These are phyloP conservation scores for Halichoerus grypus DNA, from an alignment of 2,113 vertebrate species.

Conservation along the genomic window DNA sequence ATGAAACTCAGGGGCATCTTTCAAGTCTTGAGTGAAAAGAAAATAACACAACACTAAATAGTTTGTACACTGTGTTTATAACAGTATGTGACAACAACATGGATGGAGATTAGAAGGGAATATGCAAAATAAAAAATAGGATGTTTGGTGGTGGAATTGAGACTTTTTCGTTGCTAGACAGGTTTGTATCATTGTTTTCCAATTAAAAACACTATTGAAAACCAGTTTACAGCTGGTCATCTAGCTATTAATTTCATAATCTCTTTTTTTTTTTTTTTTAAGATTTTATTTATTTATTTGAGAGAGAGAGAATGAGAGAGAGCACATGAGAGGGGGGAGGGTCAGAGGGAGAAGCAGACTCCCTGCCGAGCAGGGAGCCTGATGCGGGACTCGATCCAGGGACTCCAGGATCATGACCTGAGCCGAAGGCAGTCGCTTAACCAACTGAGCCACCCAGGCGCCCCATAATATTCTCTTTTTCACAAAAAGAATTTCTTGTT, in stretches of 20 bases:
- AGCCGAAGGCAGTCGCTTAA: too few relatives aligned
- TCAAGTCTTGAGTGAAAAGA: conserved; percentile 21
- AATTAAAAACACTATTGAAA: conserved; percentile 51
- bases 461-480: background rate
- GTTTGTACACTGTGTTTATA: background rate
- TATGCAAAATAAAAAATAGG: conserved; percentile 44
- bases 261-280: too few relatives aligned
- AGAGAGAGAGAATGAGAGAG: too few relatives aligned
- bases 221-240: background rate
- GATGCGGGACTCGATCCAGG: too few relatives aligned
- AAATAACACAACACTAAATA: conserved; percentile 29
- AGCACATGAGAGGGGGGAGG: too few relatives aligned
- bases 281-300: too few relatives aligned
- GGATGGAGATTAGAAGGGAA: conserved; percentile 44
- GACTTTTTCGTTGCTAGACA: background rate
- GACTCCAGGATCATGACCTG: too few relatives aligned
- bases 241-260: conserved; percentile 9
- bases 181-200: background rate
- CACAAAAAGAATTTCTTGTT: conserved; percentile 1
- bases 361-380: too few relatives aligned
- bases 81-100: background rate
- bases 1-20: conserved; percentile 6
- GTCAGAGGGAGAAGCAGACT: too few relatives aligned
- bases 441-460: too few relatives aligned
- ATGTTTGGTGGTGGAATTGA: conserved; percentile 7